Evolutionary conservation across 1,140 invertebrate species (phyloP).

Genomic region (Euwallacea fornicatus): DNA sequence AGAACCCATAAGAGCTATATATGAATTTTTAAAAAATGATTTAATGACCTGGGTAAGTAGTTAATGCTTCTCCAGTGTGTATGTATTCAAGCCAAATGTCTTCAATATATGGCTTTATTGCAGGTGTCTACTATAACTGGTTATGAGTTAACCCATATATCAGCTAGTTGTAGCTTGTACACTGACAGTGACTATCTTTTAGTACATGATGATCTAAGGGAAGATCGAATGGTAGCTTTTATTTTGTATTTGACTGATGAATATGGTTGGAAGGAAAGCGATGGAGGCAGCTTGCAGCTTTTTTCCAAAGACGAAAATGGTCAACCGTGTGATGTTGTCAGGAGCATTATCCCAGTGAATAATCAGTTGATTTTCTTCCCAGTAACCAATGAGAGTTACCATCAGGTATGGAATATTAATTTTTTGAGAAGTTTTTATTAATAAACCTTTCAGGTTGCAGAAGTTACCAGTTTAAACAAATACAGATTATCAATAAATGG

Average conservation of each 20-base stretch:
- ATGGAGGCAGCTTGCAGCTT: conserved; percentile 70
- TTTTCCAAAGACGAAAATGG: conserved; percentile 61
- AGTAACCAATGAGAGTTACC: conserved; percentile 61
- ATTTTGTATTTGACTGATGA: conserved; percentile 64
- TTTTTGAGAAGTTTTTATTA: conserved; percentile 6
- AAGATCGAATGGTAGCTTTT: conserved; percentile 71
- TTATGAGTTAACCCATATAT: conserved; percentile 63
- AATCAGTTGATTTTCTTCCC: conserved; percentile 75
- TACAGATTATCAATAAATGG: conserved; percentile 72
- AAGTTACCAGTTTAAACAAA: conserved; percentile 64
- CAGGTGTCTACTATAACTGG: conserved; percentile 63
- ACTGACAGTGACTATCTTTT: conserved; percentile 71
- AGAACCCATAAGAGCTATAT: conserved; percentile 57
- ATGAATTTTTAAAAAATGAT: conserved; percentile 60
- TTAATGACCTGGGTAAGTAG: conserved; percentile 58
- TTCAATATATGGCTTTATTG: conserved; percentile 20
- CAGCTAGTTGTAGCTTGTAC: conserved; percentile 72
- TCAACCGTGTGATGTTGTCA: conserved; percentile 58
- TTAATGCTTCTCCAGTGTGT: not conserved
- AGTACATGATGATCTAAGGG: conserved; percentile 73
- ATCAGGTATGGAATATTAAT: conserved; percentile 52
- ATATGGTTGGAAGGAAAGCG: conserved; percentile 60
- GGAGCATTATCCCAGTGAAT: conserved; percentile 63
- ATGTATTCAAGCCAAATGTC: not conserved
- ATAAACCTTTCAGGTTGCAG: conserved; percentile 59